A percentile compares a stretch with the other conserved stretches of the same genome.
phyloP scores from a whole-genome alignment of 2,888 invertebrate species.

The Drosophila hamatofila region DNA sequence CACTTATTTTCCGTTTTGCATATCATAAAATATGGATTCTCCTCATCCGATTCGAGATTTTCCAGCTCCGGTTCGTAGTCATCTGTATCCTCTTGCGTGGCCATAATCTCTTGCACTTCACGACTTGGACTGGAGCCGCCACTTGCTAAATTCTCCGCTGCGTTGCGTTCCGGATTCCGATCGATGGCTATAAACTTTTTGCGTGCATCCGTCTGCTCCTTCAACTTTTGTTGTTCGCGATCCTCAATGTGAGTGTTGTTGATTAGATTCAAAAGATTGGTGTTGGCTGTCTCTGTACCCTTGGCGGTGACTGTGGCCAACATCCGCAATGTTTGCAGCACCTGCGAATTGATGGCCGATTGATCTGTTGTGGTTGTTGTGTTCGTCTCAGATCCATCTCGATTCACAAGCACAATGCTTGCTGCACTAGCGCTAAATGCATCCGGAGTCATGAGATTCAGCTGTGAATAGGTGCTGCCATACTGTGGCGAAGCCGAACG shows the following conservation, averaged over 20 bases:
- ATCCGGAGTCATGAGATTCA: constrained; percentile 95
- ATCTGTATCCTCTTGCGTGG: constrained; percentile 87
- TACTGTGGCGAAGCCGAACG: constrained; percentile 76
- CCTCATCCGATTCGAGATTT: constrained; percentile 60
- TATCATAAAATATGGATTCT: constrained; percentile 44
- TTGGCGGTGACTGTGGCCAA: constrained; percentile 83
- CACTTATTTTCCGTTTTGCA: constrained; percentile 44
- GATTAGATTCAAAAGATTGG: constrained; percentile 82
- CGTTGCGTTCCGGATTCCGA: constrained; percentile 77
- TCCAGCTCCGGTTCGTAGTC: constrained; percentile 55
- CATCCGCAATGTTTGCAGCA: constrained; percentile 84
- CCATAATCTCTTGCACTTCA: constrained; percentile 95
- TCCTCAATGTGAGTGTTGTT: constrained; percentile 84
- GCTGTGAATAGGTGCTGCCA: constrained; percentile 82
- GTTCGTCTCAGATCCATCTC: constrained; percentile 24
- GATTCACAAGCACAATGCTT: constrained; percentile 43
- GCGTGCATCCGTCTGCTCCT: constrained; percentile 80
- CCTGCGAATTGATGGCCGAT: constrained; percentile 82
- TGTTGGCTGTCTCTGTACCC: constrained; percentile 75
- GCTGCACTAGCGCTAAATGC: constrained; percentile 88
- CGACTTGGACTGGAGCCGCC: constrained; percentile 96
- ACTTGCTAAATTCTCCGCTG: constrained; percentile 87
- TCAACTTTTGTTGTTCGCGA: constrained; percentile 83
- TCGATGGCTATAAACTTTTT: constrained; percentile 83
- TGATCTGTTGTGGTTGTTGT: constrained; percentile 24